Evolutionary conservation across 1,140 invertebrate genomes (phyloP).

Genomic region (Scaptodrosophila lebanonensis): DNA sequence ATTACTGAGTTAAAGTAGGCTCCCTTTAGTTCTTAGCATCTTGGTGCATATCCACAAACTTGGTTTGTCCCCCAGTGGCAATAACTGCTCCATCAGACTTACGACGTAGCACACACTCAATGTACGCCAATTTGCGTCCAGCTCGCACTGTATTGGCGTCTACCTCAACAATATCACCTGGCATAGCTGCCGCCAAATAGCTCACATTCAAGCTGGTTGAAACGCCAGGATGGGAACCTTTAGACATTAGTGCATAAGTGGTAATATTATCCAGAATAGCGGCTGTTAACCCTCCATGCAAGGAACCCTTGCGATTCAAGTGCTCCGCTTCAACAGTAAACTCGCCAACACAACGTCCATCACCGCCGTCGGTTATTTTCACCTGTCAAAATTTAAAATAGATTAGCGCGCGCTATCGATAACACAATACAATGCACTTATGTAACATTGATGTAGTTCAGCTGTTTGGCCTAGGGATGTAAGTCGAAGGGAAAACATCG

Average conservation of each 20-base stretch:
- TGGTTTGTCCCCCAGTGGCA: slow-evolving; percentile 89
- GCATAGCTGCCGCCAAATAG: slow-evolving; percentile 84
- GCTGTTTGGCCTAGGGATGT: slow-evolving; percentile 47
- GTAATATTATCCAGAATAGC: slow-evolving; percentile 91
- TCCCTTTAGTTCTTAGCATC: not conserved
- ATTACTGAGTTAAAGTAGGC: too few relatives aligned
- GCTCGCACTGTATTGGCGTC: slow-evolving; percentile 87
- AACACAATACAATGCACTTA: slow-evolving; percentile 10
- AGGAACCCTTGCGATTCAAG: slow-evolving; percentile 84
- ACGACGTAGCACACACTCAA: slow-evolving; percentile 86
- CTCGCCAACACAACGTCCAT: slow-evolving; percentile 78
- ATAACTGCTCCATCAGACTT: slow-evolving; percentile 84
- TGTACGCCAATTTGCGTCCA: slow-evolving; percentile 88
- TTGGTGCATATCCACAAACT: slow-evolving; percentile 80
- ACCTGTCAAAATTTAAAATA: slow-evolving; percentile 32
- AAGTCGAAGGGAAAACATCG: too few relatives aligned
- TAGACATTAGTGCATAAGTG: slow-evolving; percentile 86
- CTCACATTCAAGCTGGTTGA: slow-evolving; percentile 87
- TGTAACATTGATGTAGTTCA: slow-evolving; percentile 42
- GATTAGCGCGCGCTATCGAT: slow-evolving; percentile 44
- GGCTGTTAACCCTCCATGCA: slow-evolving; percentile 91
- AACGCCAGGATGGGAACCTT: slow-evolving; percentile 82
- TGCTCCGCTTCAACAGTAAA: slow-evolving; percentile 87
- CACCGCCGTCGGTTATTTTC: slow-evolving; percentile 51
- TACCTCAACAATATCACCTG: slow-evolving; percentile 87